phyloP scores from a whole-genome alignment of 2,113 vertebrate species.

The Verasper variegatus region DNA sequence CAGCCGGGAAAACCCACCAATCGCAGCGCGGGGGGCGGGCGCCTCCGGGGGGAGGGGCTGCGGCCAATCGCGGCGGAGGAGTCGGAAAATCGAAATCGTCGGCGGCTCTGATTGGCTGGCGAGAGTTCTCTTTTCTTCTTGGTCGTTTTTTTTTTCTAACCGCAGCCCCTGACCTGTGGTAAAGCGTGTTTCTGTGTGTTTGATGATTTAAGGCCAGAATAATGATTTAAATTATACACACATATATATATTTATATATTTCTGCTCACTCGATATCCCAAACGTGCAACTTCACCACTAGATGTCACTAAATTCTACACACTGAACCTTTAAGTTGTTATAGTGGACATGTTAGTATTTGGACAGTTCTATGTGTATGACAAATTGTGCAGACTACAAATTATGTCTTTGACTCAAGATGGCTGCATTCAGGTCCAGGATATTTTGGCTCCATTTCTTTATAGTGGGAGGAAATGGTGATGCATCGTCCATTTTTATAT shows the following conservation, averaged over 20 bases:
- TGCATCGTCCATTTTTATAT: too few species aligned
- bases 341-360: too few species aligned
- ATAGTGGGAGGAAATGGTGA: too few species aligned
- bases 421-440: too few species aligned
- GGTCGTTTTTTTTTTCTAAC: slow-evolving; percentile 33
- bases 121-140: background rate
- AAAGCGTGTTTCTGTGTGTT: slow-evolving; percentile 14
- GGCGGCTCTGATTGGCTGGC: slow-evolving; percentile 68
- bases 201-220: too few species aligned
- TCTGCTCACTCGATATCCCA: background rate
- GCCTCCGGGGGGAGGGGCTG: fast-evolving
- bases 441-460: too few species aligned
- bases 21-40: slow-evolving; percentile 41
- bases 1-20: slow-evolving; percentile 79
- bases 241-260: background rate
- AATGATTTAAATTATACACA: too few species aligned
- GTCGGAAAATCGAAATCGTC: slow-evolving; percentile 59
- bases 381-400: too few species aligned
- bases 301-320: too few species aligned
- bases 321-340: too few species aligned
- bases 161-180: slow-evolving; percentile 18
- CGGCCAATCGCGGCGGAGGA: slow-evolving; percentile 62
- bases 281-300: background rate
- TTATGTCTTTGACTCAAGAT: too few species aligned
- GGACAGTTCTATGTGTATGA: too few species aligned